Base-by-base conservation (phyloP, 37 sponge, comb jelly and placozoan genomes). In the Beroe forskalii region DNA sequence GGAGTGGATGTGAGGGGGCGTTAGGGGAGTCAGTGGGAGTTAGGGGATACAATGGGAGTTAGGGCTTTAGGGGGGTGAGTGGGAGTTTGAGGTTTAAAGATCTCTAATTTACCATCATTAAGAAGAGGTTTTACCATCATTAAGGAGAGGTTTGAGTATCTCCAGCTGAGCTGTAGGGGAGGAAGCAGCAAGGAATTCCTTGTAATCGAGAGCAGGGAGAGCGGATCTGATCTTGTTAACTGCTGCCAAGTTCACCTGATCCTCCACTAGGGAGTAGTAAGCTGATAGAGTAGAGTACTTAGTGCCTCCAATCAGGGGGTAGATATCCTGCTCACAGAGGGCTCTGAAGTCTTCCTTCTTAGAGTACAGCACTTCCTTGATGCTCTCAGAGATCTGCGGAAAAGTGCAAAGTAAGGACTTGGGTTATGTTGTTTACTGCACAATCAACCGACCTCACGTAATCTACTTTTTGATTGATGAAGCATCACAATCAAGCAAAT, bases 301-400 rank as follows among this genome's bases (percentile, higher is more conserved):
- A n/a, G 86, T 80, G 19, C 86, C 86, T 22, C 55, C 55, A 9
- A 80, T 22, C 1, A 23, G 44, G 3, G 86, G 86, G 55, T 80
- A 80, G 19, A 80, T 23, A 27, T 80, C 86, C 9, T 30, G 28
- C 2, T 17, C 55, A 44, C 86, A 80, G 12, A 48, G 55, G 12
- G 6, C 55, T 17, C 55, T 6, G 55, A 48, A 48, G 6, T 48
- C 55, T 48, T 6, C 55, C 12, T 48, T 48, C 55, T 12, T 6
- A 12, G 55, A 17, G 55, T 17, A 48, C 55, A 48, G 12, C 55
- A 48, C 55, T 48, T 48, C 55, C 12, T 6, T 48, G 12, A 48
- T 48, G 55, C 55, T 48, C 12, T 48, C 55, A 48, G 55, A 12
- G 12, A 48, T 48, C 55, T 48, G 55, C n/a, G n/a, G n/a, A n/a